Conservation (phyloP, 1,140 invertebrate species). For the Oedothorax gibbosus region DNA sequence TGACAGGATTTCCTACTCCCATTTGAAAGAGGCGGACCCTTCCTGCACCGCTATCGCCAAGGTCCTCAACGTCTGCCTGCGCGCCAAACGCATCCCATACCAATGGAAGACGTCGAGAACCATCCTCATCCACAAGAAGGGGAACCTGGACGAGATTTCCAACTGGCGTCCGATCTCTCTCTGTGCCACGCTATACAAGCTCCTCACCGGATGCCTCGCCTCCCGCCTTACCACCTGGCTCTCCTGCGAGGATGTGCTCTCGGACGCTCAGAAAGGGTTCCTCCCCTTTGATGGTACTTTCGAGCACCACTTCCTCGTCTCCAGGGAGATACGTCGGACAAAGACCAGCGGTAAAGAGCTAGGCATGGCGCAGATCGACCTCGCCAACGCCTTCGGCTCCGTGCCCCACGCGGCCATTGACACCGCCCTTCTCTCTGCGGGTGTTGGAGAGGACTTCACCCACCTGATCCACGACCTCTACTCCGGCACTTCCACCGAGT, state of each 20-base stretch:
- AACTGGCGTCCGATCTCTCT: background rate
- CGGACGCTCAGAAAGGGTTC: background rate
- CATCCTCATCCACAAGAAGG: background rate
- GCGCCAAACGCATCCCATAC: no score
- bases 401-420: background rate
- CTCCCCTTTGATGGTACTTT: background rate
- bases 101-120: background rate
- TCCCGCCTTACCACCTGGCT: background rate
- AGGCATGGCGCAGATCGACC: background rate
- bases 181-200: no score
- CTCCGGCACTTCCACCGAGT: no score
- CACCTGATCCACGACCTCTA: no score
- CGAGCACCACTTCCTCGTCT: background rate
- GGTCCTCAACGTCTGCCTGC: no score
- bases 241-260: background rate
- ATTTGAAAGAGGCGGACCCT: no score
- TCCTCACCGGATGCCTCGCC: background rate
- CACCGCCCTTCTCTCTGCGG: background rate
- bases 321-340: background rate
- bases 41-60: no score
- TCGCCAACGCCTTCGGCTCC: background rate
- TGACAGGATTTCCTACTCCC: no score
- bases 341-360: background rate
- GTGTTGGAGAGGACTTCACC: background rate
- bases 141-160: background rate